Conservation (phyloP, 2,888 invertebrate genomes). For the Andrena flavipes region DNA sequence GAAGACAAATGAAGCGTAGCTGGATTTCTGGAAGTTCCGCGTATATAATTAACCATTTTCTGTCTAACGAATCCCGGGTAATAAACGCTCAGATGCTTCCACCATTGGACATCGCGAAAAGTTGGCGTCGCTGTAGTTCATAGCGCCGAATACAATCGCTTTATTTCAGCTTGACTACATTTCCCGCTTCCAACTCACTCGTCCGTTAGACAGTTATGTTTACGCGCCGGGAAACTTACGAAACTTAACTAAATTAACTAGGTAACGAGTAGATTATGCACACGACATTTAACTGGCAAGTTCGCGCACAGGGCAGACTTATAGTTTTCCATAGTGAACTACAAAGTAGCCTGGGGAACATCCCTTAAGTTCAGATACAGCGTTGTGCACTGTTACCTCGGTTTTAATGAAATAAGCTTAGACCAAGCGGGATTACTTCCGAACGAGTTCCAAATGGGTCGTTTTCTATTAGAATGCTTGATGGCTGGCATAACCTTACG, state of each 20-base stretch:
- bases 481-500: neutral
- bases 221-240: constrained; percentile 71
- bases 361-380: constrained; percentile 40
- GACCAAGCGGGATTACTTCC: constrained; percentile 19
- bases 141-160: constrained; percentile 71
- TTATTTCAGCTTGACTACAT: constrained; percentile 71
- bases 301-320: constrained; percentile 55
- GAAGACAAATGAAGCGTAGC: constrained; percentile 11
- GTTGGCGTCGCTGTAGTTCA: constrained; percentile 62
- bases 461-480: neutral
- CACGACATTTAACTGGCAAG: constrained; percentile 71
- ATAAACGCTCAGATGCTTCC: constrained; percentile 40
- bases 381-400: constrained; percentile 24
- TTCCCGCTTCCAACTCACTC: constrained; percentile 60
- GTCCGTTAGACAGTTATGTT: constrained; percentile 68
- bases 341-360: constrained; percentile 45
- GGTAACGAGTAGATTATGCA: constrained; percentile 74
- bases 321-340: constrained; percentile 59
- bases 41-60: constrained; percentile 35
- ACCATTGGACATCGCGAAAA: constrained; percentile 49
- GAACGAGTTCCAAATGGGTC: neutral
- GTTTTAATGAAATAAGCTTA: constrained; percentile 40
- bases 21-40: constrained; percentile 11
- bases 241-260: constrained; percentile 74
- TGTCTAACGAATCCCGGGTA: constrained; percentile 30